Base-by-base conservation (phyloP, 2,113 vertebrate genomes). In the Myocastor coypus region DNA sequence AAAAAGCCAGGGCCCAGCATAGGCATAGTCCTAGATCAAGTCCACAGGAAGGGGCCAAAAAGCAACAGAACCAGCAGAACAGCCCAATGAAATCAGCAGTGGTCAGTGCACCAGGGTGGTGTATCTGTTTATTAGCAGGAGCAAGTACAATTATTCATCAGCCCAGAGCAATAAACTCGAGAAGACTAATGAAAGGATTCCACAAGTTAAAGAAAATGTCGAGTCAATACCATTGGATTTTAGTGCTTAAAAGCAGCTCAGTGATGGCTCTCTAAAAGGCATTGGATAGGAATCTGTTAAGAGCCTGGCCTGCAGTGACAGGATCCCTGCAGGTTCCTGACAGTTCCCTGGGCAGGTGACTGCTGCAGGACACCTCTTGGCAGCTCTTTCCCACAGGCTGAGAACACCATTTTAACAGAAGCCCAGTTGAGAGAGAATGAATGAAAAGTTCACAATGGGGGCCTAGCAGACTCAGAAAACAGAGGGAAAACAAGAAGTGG, bases 371-470 rank as follows among this genome's bases (percentile, higher is more conserved):
- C 32, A 64, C 71, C 66, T 68, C 64, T 66, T 7, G 88, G 66
- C 7, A 4, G 73, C 52, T 69, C 34, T 68, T 73, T 87, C 66
- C 83, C 64, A 55, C 22, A 78, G 81, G 84, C 42, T 50, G 40
- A 69, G 32, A 63, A 17, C 37, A 28, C 28, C 16, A 40, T 12
- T 71, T 94, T 89, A n/a, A 13, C 52, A 86, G 46, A 89, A 87
- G 66, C 52, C 57, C 73, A 93, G 34, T 50, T 61, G 59, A 71
- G 69, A 83, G 59, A 71, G 69, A 83, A 83, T 87, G 24, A 81
- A 94, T 73, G 64, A 83, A 87, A 96, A 12, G 37, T 42, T 75
- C 82, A 83, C 82, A 66, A 71, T 16, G 11, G 52, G 71, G 37
- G 37, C 37, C 71, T 83, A 59, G 50, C 20, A 87, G 91, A 86